Evolutionary conservation across 2,113 vertebrate species (phyloP).

Genomic region (Odontophorus gujanensis): DNA sequence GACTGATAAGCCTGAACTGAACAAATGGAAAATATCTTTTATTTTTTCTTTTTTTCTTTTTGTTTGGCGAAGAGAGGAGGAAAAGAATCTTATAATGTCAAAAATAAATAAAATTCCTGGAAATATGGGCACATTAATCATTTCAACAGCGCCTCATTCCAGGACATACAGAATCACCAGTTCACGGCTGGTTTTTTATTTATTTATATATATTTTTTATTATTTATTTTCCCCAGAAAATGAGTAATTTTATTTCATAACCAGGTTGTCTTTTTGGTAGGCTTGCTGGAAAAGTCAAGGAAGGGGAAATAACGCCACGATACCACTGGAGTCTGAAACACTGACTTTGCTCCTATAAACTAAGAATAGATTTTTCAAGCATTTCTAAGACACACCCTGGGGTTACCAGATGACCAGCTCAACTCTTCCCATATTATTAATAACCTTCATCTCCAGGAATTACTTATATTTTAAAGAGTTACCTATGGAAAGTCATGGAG

Average conservation of each 20-base stretch:
- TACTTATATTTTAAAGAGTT: neutral
- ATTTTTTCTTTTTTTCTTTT: neutral
- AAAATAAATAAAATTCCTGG: neutral
- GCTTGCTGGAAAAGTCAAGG: neutral
- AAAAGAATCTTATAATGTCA: conserved; percentile 11
- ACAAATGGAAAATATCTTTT: neutral
- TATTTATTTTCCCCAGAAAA: neutral
- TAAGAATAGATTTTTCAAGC: neutral
- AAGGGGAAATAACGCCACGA: neutral
- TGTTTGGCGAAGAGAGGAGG: neutral
- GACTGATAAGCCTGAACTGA: neutral
- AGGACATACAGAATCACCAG: neutral
- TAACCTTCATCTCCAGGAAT: neutral
- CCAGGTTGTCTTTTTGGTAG: neutral
- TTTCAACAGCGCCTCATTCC: neutral
- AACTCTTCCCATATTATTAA: neutral
- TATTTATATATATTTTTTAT: no score
- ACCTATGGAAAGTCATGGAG: neutral
- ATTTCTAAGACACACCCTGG: neutral
- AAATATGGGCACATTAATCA: conserved; percentile 5
- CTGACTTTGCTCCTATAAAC: neutral
- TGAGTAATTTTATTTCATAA: neutral
- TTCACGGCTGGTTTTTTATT: neutral
- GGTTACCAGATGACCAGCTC: neutral
- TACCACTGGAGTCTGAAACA: neutral